phyloP scores from a whole-genome alignment of 2,113 vertebrate genomes.

The Xiphophorus hellerii region DNA sequence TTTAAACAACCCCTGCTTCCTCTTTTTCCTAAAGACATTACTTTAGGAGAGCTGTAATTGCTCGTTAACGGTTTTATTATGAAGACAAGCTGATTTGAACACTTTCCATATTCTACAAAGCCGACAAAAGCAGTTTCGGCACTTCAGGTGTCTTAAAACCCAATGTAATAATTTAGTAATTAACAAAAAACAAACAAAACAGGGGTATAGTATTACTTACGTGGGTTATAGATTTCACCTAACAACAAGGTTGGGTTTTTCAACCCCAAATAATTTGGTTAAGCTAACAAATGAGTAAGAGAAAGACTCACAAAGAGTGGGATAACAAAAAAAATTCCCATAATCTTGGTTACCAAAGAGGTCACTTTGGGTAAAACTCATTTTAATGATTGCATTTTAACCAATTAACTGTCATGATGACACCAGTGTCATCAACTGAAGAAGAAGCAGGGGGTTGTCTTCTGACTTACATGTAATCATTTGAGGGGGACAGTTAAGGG shows the following conservation, averaged over 20 bases:
- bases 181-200: not conserved
- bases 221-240: not conserved
- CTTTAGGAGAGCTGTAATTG: not conserved
- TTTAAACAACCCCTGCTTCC: conserved; percentile 22
- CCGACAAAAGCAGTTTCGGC: not conserved
- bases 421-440: too few species aligned
- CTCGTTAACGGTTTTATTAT: not conserved
- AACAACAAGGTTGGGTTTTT: not conserved
- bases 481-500: too few species aligned
- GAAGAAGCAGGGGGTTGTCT: too few species aligned
- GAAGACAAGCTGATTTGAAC: not conserved
- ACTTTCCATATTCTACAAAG: not conserved
- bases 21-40: not conserved
- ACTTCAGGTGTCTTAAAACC: not conserved
- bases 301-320: not conserved
- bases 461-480: too few species aligned
- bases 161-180: not conserved
- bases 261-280: not conserved
- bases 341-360: not conserved
- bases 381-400: too few species aligned
- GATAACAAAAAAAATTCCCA: not conserved
- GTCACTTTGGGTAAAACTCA: too few species aligned
- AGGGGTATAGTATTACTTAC: not conserved
- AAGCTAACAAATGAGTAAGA: not conserved
- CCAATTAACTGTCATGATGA: too few species aligned